phyloP scores from a whole-genome alignment of 2,888 invertebrate genomes.

The Pristionchus mayeri region DNA sequence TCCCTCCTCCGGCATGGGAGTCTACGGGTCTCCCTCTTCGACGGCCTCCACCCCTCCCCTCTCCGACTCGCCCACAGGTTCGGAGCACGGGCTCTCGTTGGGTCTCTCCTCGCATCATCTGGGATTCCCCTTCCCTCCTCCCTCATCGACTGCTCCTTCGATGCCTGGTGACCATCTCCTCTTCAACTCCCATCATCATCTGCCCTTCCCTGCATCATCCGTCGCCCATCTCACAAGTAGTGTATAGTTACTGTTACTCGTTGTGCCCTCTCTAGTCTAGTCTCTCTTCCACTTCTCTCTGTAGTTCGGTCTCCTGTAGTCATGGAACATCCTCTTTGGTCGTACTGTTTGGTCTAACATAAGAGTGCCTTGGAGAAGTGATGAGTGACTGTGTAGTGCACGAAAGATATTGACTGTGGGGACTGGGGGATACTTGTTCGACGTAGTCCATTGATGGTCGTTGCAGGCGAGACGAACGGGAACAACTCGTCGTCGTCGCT shows the following conservation, averaged over 20 bases:
- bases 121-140: slow-evolving; percentile 19
- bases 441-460: not conserved
- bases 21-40: slow-evolving; percentile 77
- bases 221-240: slow-evolving; percentile 19
- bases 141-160: slow-evolving; percentile 9
- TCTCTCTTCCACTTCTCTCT: too few relatives aligned
- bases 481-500: slow-evolving; percentile 46
- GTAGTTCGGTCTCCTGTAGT: too few relatives aligned
- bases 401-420: too few relatives aligned
- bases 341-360: not conserved
- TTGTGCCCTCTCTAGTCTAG: not conserved
- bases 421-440: not conserved
- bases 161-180: not conserved
- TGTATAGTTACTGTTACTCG: not conserved
- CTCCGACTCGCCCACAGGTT: slow-evolving; percentile 60
- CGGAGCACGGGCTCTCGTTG: not conserved
- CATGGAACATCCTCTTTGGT: too few relatives aligned
- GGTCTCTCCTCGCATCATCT: not conserved
- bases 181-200: not conserved
- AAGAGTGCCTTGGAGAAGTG: not conserved
- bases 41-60: slow-evolving; percentile 66
- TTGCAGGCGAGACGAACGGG: slow-evolving; percentile 46
- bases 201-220: not conserved
- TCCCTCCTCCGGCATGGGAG: not conserved
- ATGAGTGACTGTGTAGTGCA: not conserved